Conservation (phyloP, 1,140 invertebrate species). For the Macrobrachium nipponense region DNA sequence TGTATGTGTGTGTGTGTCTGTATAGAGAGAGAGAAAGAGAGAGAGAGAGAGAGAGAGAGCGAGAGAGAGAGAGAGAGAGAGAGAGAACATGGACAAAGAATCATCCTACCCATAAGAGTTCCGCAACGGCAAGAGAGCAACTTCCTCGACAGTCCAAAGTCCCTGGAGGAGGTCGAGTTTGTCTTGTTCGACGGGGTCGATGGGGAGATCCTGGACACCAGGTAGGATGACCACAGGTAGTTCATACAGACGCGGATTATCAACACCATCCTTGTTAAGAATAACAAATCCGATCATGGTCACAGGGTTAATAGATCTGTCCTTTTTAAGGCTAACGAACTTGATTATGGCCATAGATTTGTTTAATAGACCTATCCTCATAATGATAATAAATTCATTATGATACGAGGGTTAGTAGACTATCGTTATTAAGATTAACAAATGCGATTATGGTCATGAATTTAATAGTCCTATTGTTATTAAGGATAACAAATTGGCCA, state of each 20-base stretch:
- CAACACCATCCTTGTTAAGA: neutral
- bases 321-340: no score
- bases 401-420: no score
- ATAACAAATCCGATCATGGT: neutral
- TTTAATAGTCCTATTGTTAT: no score
- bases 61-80: constrained; percentile 22
- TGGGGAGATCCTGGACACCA: neutral
- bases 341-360: no score
- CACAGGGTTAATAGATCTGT: neutral
- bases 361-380: no score
- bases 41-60: no score
- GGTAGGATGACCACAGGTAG: constrained; percentile 35
- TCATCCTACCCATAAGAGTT: constrained; percentile 17
- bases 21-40: no score
- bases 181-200: neutral
- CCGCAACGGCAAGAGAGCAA: constrained; percentile 11
- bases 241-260: constrained; percentile 32
- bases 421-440: no score
- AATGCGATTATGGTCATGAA: no score
- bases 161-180: neutral
- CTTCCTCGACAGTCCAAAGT: constrained; percentile 42
- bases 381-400: no score
- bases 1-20: no score
- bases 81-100: neutral
- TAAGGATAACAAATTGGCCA: no score